phyloP scores from a whole-genome alignment of 1,140 invertebrate genomes.

The Macrostomum lignano region DNA sequence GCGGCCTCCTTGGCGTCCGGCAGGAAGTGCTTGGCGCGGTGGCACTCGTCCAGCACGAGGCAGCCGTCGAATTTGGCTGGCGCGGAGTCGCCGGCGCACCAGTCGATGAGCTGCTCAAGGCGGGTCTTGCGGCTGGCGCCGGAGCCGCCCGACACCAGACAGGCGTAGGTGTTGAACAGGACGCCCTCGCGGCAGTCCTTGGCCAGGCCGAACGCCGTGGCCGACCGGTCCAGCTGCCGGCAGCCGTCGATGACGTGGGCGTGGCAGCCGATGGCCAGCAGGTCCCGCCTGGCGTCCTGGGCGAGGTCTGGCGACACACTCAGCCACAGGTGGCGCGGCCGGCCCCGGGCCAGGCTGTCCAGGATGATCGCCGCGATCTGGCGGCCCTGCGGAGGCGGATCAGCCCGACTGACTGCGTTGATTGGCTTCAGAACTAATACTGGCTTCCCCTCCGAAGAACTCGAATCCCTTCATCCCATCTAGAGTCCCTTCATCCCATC shows the following conservation, averaged over 20 bases:
- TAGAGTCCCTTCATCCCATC: no score
- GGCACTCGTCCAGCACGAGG: conserved; percentile 19
- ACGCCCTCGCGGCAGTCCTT: conserved; percentile 43
- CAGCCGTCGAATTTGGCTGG: conserved; percentile 21
- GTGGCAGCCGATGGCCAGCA: conserved; percentile 17
- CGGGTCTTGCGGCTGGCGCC: conserved; percentile 67
- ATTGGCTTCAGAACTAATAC: background rate
- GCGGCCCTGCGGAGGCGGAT: no score
- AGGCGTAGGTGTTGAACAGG: conserved; percentile 87
- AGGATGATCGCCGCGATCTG: conserved; percentile 18
- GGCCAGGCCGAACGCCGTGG: conserved; percentile 17
- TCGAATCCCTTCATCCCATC: no score
- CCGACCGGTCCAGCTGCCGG: conserved; percentile 16
- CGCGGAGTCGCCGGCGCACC: conserved; percentile 87
- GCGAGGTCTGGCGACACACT: conserved; percentile 17
- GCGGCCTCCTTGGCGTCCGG: conserved; percentile 19
- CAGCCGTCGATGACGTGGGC: conserved; percentile 20
- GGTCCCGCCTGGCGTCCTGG: conserved; percentile 16
- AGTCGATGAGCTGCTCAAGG: conserved; percentile 73
- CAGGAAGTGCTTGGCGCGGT: conserved; percentile 20
- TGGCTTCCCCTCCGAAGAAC: no score
- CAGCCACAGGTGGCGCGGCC: conserved; percentile 17
- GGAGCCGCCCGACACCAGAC: conserved; percentile 46
- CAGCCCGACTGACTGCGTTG: background rate
- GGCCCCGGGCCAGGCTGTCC: conserved; percentile 15